Evolutionary conservation across 2,797 vertebrate species (phyloP), one percentile per base, ranked within the genome.

Genomic region (Pipistrellus nathusii): DNA sequence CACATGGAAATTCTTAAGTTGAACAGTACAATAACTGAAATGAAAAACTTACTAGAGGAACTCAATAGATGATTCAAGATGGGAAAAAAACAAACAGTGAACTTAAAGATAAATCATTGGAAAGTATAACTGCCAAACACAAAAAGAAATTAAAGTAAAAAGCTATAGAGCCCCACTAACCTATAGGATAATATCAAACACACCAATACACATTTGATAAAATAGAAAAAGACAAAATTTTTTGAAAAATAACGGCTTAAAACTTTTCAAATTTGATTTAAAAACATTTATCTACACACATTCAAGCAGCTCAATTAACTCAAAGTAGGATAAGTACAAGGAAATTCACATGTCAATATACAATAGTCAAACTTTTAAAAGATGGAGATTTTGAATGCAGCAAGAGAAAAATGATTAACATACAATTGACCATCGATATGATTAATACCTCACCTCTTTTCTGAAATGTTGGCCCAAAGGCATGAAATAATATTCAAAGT

Each of bases 71-170:
- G 30, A 85, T 35, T 69, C 32, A 86, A 71, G 14, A 72, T 23
- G 5, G 35, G 32, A 55, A 91, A 89, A 89, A 48, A 66, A 44
- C 38, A 72, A 21, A 15, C 44, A 41, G 27, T 51, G 38, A 91
- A 51, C n/a, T n/a, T 69, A 46, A 94, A 86, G 41, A 55, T 0
- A 83, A 27, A 85, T 48, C 27, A 32, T 71, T 21, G 12, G 17
- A 89, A 77, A 87, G 57, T 7, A 87, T 9, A 72, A 68, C 53
- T 77, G 21, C 77, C 82, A 12, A 93, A 38, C 10, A 85, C 35
- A 72, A 25, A 77, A 83, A 55, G 57, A 85, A 82, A 57, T 88
- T 62, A 83, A 91, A 93, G 35, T 51, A 55, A 95, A 94, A 92
- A 91, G 8, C 9, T 35, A 38, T 0, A 76, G 21, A 82, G 78